A percentile compares a stretch with the other conserved stretches of the same genome.
phyloP scores from a whole-genome alignment of 2,888 invertebrate species.

The Calliopum simillimum region DNA sequence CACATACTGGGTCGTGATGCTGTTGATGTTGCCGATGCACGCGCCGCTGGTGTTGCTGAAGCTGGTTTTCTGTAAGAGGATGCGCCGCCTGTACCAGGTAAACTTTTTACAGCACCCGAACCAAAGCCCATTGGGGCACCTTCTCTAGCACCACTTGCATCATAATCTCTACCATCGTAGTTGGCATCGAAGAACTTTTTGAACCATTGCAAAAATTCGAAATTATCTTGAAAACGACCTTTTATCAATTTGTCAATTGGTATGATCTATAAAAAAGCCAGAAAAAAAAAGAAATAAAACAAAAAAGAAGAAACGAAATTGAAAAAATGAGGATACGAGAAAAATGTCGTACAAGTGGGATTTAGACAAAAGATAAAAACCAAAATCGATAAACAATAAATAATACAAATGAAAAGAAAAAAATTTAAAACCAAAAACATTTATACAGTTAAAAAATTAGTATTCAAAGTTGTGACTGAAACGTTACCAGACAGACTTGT shows the following conservation, averaged over 20 bases:
- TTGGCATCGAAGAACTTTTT: conserved; percentile 99
- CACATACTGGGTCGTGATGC: conserved; percentile 65
- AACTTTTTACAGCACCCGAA: conserved; percentile 62
- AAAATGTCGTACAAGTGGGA: background rate
- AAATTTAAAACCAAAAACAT: background rate
- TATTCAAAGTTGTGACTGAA: background rate
- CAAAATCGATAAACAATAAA: background rate
- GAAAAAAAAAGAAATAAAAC: conserved; percentile 44
- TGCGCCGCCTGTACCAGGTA: conserved; percentile 59
- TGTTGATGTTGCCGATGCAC: conserved; percentile 52
- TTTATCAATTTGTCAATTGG: conserved; percentile 81
- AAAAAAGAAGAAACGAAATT: conserved; percentile 27
- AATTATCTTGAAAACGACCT: conserved; percentile 99
- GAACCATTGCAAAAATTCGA: conserved; percentile 99
- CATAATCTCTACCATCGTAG: conserved; percentile 94
- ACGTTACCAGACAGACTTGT: no score
- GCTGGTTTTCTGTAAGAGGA: conserved; percentile 58
- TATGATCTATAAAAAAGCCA: conserved; percentile 66
- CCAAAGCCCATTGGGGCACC: conserved; percentile 88
- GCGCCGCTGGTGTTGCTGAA: conserved; percentile 48
- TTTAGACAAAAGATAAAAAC: background rate
- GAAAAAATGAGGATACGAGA: background rate
- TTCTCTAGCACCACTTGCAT: conserved; percentile 87
- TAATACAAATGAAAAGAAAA: background rate
- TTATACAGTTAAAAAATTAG: conserved; percentile 1